Percentiles rank a stretch among this genome's conserved stretches.
These are phyloP conservation scores for Varanus salvator DNA, from an alignment of 2,113 vertebrate species.

Conservation along the genomic window DNA sequence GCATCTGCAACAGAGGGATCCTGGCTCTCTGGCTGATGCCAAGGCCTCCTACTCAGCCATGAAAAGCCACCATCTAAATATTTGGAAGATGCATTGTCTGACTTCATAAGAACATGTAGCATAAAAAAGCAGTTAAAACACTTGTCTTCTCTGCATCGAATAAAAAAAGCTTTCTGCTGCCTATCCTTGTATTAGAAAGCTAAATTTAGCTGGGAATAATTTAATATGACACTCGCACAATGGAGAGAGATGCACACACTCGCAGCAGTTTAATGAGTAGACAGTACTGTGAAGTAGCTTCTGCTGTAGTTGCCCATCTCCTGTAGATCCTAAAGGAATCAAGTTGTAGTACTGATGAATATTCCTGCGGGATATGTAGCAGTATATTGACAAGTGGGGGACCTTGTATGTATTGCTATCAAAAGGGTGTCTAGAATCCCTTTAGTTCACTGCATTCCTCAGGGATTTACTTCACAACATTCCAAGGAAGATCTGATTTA, in stretches of 20 bases:
- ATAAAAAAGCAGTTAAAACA: not conserved
- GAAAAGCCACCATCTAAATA: not conserved
- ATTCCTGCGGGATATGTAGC: not conserved
- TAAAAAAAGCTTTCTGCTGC: conserved; percentile 8
- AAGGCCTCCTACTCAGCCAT: conserved; percentile 5
- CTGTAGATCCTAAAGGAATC: conserved; percentile 22
- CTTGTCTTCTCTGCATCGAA: not conserved
- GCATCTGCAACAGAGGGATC: conserved; percentile 49
- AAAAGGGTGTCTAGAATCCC: conserved; percentile 68
- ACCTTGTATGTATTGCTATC: not conserved
- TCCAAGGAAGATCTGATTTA: conserved; percentile 68
- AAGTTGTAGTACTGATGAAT: not conserved
- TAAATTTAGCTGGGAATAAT: conserved; percentile 17
- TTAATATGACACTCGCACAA: not conserved
- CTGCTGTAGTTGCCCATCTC: not conserved
- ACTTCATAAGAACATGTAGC: not conserved
- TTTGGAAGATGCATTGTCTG: conserved; percentile 5
- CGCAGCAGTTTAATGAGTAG: conserved; percentile 8
- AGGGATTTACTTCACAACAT: conserved; percentile 56
- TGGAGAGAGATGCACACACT: not conserved
- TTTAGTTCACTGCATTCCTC: conserved; percentile 67
- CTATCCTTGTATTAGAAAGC: not conserved
- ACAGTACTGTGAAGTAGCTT: conserved; percentile 9
- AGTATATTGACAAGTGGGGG: not conserved
- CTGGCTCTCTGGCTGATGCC: conserved; percentile 33